Percentiles rank a stretch among this genome's conserved stretches.
These are phyloP conservation scores for Tetheella fluctuosa DNA, from an alignment of 2,888 invertebrate species.

Conservation along the genomic window DNA sequence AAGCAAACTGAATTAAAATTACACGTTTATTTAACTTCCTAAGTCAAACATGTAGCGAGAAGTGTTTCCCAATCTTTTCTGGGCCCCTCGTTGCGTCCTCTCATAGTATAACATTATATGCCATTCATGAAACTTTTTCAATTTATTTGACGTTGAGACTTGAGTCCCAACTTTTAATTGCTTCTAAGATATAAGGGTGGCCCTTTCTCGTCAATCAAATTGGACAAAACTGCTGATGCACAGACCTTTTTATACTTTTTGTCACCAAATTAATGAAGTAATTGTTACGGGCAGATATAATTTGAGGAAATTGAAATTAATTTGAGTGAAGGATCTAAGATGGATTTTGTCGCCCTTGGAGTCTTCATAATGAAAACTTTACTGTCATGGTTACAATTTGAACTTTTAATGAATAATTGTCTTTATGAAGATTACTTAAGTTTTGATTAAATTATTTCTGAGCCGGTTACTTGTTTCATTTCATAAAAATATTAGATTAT, in stretches of 20 bases:
- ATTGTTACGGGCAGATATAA: slow-evolving; percentile 3
- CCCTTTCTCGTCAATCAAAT: slow-evolving; percentile 1
- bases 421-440: neutral
- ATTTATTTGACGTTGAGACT: slow-evolving; percentile 43
- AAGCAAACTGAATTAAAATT: neutral
- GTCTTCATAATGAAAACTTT: neutral
- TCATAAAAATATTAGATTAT: neutral
- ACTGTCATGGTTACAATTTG: neutral
- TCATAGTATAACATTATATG: slow-evolving; percentile 11
- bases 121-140: slow-evolving; percentile 50
- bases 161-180: slow-evolving; percentile 53
- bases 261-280: slow-evolving; percentile 9
- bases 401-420: slow-evolving; percentile 3
- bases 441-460: neutral
- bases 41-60: slow-evolving; percentile 6
- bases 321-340: slow-evolving; percentile 13
- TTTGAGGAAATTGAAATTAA: slow-evolving; percentile 19
- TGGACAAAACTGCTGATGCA: slow-evolving; percentile 8
- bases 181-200: slow-evolving; percentile 18
- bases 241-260: slow-evolving; percentile 27
- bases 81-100: slow-evolving; percentile 12
- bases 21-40: neutral
- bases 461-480: neutral
- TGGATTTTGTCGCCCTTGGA: neutral
- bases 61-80: slow-evolving; percentile 8